Evolutionary conservation across 1,140 invertebrate species (phyloP), one percentile per base, ranked within the genome.

Genomic region (Mya arenaria): DNA sequence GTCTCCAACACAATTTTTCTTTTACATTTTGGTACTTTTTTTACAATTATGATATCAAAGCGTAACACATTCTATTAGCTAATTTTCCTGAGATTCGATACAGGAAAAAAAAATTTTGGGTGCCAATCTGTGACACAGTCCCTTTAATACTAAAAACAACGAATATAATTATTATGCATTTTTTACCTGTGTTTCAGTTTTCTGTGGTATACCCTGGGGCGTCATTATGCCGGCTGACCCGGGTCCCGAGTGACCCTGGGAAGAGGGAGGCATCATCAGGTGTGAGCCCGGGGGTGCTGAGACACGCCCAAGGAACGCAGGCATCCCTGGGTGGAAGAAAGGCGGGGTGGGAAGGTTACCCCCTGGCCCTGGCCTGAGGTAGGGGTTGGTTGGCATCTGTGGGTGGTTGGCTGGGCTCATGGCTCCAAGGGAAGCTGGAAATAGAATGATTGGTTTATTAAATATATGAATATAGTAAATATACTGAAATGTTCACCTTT

Each of bases 321-420:
- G 88, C 69, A 91, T 84, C 68, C 88, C 84, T 55, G 87, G 90
- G 78, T 90, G 88, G 85, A 94, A 91, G 86, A 94, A 94, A 4
- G 93, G 93, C 25, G 93, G 93, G 25, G 91, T 88, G 15, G 93
- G 93, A 71, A 92, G 82, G 62, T 82, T 88, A 34, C 85, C 86
- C 34, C 84, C 75, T n/a, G n/a, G n/a, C 71, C 72, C 66, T n/a
- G 95, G 93, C 82, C 91, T 86, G 55, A 91, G 78, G 69, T 96
- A 93, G 36, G 96, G 93, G 90, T 96, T 96, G 19, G 95, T 95
- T 88, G 97, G 96, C 4, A 97, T 91, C 86, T 72, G 81, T 15
- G 83, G 82, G 13, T 96, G 96, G 83, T 96, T 96, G 96, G 92
- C 88, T 95, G 96, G 13, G 95, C 91, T 88, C 65, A 94, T 55